Conservation (phyloP, 2,888 invertebrate genomes). For the Pyrrhia umbra region DNA sequence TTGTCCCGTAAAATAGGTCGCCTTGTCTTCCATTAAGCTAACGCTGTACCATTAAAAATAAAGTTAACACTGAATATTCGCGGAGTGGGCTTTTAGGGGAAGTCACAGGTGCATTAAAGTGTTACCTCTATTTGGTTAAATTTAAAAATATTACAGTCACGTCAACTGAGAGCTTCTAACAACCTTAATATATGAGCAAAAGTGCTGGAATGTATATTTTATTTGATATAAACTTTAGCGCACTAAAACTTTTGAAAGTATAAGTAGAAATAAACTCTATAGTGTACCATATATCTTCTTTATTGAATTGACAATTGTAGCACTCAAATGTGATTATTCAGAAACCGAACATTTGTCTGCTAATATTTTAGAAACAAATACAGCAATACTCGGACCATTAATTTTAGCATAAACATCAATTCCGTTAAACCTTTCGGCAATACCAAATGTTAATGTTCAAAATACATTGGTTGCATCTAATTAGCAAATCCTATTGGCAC, state of each 20-base stretch:
- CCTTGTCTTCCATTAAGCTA: slow-evolving; percentile 86
- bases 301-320: background rate
- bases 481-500: slow-evolving; percentile 49
- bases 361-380: background rate
- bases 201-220: slow-evolving; percentile 43
- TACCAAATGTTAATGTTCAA: slow-evolving; percentile 14
- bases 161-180: slow-evolving; percentile 62
- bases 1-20: slow-evolving; percentile 86
- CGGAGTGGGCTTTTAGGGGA: slow-evolving; percentile 82
- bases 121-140: slow-evolving; percentile 79
- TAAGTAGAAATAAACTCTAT: background rate
- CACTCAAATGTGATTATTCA: background rate
- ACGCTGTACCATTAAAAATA: slow-evolving; percentile 87
- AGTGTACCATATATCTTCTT: background rate
- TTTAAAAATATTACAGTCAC: slow-evolving; percentile 80
- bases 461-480: slow-evolving; percentile 40
- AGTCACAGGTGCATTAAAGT: slow-evolving; percentile 87
- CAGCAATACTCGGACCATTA: background rate
- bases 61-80: slow-evolving; percentile 79
- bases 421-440: slow-evolving; percentile 6
- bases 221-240: slow-evolving; percentile 43
- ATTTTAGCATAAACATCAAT: background rate
- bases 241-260: slow-evolving; percentile 10
- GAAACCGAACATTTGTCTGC: background rate
- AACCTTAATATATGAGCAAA: slow-evolving; percentile 53